Percentiles rank a stretch among this genome's conserved stretches.
Conservation (phyloP, 1,140 invertebrate genomes). For the Tachypleus tridentatus region DNA sequence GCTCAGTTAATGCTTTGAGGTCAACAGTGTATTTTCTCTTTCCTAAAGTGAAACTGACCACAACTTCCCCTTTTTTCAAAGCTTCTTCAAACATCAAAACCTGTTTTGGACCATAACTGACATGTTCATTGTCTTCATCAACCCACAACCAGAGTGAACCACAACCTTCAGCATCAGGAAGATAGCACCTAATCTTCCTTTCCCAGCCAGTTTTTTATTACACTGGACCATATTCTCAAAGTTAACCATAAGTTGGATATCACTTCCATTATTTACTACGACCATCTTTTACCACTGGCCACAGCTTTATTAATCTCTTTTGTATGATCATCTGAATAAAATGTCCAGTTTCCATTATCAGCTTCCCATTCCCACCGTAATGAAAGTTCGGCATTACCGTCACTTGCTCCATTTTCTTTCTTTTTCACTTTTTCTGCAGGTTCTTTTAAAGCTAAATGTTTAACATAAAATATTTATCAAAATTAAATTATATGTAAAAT, state of each 20-base stretch:
- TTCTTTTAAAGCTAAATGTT: too few relatives aligned
- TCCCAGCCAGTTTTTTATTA: conserved; percentile 6
- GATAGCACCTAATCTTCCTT: conserved; percentile 8
- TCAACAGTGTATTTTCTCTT: conserved; percentile 6
- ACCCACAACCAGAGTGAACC: conserved; percentile 9
- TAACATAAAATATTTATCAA: too few relatives aligned
- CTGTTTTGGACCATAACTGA: conserved; percentile 4
- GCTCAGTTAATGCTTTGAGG: conserved; percentile 2
- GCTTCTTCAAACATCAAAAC: conserved; percentile 10
- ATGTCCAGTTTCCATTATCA: too few relatives aligned
- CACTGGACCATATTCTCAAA: conserved; percentile 12
- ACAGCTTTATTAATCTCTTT: too few relatives aligned
- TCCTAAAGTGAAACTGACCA: background rate
- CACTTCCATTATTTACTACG: too few relatives aligned
- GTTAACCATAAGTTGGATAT: conserved; percentile 1
- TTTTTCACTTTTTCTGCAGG: too few relatives aligned
- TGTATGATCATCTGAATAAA: too few relatives aligned
- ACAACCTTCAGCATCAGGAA: conserved; percentile 4
- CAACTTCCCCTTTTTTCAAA: conserved; percentile 3
- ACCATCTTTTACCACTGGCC: too few relatives aligned
- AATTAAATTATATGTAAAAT: too few relatives aligned
- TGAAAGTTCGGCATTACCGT: too few relatives aligned
- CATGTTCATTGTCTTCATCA: conserved; percentile 6
- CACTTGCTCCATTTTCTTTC: too few relatives aligned
- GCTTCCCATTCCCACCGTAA: too few relatives aligned